Percentiles rank a stretch among this genome's conserved stretches.
Evolutionary conservation across 2,888 invertebrate species (phyloP).

Genomic region (Drosophila seclusa): DNA sequence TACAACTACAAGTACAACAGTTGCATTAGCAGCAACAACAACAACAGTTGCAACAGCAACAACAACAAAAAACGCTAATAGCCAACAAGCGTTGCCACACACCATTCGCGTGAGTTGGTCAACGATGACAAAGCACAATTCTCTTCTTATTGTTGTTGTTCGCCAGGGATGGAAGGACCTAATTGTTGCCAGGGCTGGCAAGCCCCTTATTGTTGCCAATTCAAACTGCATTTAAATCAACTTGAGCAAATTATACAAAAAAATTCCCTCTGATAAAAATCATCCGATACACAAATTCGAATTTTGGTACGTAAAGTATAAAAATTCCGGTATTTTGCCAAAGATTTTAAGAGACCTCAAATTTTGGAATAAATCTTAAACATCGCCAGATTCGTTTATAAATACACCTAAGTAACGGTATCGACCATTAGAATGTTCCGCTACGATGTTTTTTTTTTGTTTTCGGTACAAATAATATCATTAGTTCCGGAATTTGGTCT

Average conservation of each 20-base stretch:
- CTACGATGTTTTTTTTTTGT: background rate
- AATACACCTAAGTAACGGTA: background rate
- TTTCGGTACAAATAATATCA: background rate
- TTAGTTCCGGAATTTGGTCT: background rate
- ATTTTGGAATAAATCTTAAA: background rate
- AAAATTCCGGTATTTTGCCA: background rate
- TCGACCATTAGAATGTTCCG: background rate
- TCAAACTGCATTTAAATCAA: background rate
- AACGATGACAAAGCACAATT: conserved; percentile 10
- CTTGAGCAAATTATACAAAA: background rate
- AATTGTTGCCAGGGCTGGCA: background rate
- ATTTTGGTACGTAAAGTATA: background rate
- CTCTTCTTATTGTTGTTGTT: background rate
- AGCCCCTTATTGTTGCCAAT: background rate
- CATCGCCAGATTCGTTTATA: background rate
- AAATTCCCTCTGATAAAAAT: background rate
- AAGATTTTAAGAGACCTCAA: background rate
- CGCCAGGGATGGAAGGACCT: background rate
- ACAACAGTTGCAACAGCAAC: conserved; percentile 18
- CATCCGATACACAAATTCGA: background rate
- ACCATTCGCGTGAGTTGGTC: conserved; percentile 2
- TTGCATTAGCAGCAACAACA: conserved; percentile 5
- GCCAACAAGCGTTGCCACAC: conserved; percentile 16
- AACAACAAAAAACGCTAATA: background rate
- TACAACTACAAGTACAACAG: conserved; percentile 20